phyloP scores from a whole-genome alignment of 2,888 invertebrate genomes.

The Orthosia incerta region DNA sequence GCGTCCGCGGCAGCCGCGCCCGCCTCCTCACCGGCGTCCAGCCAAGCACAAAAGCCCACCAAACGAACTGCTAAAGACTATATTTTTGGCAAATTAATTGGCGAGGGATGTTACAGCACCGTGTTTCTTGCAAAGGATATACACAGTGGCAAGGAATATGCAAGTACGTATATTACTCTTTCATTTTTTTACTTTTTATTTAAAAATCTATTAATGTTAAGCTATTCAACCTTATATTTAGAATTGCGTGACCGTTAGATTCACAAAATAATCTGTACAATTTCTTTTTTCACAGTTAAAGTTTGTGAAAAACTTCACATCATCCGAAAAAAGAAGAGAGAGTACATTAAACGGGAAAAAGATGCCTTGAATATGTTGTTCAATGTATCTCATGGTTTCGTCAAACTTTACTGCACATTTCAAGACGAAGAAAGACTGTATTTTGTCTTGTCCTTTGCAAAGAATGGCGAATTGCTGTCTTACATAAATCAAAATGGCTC shows the following conservation, averaged over 20 bases:
- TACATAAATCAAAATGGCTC: conserved; percentile 97
- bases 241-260: background rate
- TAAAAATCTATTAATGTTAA: background rate
- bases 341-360: conserved; percentile 98
- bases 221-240: background rate
- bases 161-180: conserved; percentile 93
- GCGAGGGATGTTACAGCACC: conserved; percentile 99
- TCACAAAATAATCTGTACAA: conserved; percentile 29
- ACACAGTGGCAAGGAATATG: conserved; percentile 97
- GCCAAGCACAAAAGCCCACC: conserved; percentile 85
- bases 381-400: conserved; percentile 96
- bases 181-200: background rate
- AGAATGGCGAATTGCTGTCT: conserved; percentile 98
- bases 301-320: conserved; percentile 99
- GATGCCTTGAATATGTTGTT: conserved; percentile 97
- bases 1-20: conserved; percentile 81
- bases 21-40: conserved; percentile 84
- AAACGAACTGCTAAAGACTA: conserved; percentile 96
- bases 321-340: conserved; percentile 97
- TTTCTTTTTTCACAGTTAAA: conserved; percentile 94
- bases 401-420: conserved; percentile 98
- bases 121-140: conserved; percentile 98
- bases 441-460: conserved; percentile 98
- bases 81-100: conserved; percentile 98
- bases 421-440: conserved; percentile 98